Evolutionary conservation across 2,888 invertebrate genomes (phyloP), one percentile per base, ranked within the genome.

Genomic region (Lasioglossum oenotherae): DNA sequence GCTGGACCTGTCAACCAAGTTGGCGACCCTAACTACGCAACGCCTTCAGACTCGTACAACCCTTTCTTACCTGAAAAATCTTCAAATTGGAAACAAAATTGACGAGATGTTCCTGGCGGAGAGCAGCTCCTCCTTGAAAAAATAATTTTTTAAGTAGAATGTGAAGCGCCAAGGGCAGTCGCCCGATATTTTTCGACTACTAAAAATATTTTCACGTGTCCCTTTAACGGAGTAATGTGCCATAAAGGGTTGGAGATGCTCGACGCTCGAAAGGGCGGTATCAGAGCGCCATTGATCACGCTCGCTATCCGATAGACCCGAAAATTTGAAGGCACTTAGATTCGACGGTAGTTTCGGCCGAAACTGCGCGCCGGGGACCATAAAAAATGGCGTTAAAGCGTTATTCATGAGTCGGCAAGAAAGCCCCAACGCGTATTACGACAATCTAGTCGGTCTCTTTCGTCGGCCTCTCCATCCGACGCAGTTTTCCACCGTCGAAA

Each of bases 341-440:
- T 35, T 72, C 85, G 41, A 73, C 72, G 82, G 74, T 81, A 84
- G 80, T 89, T 86, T 84, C 87, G 41, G 71, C 60, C 23, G 46
- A 19, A 82, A 82, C 78, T 73, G n/a, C 75, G 38, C 16, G 78
- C 72, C 77, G 77, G 69, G 57, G 83, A 80, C 74, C 60, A 78
- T 86, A 89, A 86, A 90, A 88, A 90, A 88, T 86, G 86, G 78
- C 87, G 74, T 80, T 82, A 77, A 85, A 80, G 78, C 82, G 89
- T 90, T 91, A 91, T 90, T 90, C 87, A 88, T 86, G 87, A 91
- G 85, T 81, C 78, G 73, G 74, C 81, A 86, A 88, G 81, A 89
- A 78, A 78, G 78, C 80, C 46, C 80, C 23, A 27, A 64, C 38
- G 41, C 53, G 85, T 77, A 80, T 88, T 77, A 84, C 82, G 80